Percentiles rank a stretch among this genome's conserved stretches.
phyloP scores from a whole-genome alignment of 2,113 vertebrate genomes.

The Passer domesticus region DNA sequence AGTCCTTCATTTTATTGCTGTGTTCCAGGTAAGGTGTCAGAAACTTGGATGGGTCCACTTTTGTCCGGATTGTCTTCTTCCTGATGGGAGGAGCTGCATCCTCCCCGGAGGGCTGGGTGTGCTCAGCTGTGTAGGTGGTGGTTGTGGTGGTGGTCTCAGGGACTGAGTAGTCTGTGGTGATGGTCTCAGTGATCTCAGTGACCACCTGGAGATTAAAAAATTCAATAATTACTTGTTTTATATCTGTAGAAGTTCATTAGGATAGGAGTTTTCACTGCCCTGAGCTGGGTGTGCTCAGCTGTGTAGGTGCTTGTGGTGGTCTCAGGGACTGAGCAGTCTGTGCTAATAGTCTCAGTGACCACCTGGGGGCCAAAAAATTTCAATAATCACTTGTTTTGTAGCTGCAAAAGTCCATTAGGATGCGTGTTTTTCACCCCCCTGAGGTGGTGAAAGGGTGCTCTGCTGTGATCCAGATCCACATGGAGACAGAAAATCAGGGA shows the following conservation, averaged over 20 bases:
- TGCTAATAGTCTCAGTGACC: not conserved
- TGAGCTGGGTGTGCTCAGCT: not conserved
- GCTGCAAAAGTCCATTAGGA: not conserved
- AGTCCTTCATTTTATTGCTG: slow-evolving; percentile 95
- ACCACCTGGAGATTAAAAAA: slow-evolving; percentile 2
- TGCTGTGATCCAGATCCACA: not conserved
- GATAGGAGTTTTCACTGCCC: not conserved
- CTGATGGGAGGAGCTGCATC: slow-evolving; percentile 73
- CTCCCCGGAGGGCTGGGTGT: not conserved
- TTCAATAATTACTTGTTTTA: not conserved
- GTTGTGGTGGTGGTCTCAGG: not conserved
- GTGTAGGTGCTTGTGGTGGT: not conserved
- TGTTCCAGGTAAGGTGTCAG: slow-evolving; percentile 95
- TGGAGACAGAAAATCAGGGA: not conserved
- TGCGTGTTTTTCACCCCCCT: not conserved
- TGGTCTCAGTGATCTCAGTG: not conserved
- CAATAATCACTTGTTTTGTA: not conserved
- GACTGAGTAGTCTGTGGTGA: not conserved
- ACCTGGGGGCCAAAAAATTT: not conserved
- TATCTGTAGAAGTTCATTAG: not conserved
- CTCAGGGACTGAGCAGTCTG: not conserved
- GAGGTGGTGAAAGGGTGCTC: not conserved
- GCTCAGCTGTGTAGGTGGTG: not conserved
- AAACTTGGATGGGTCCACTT: slow-evolving; percentile 94
- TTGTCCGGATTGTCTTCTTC: slow-evolving; percentile 80